Base-by-base conservation (phyloP, 1,140 invertebrate genomes). In the Venturia canescens region DNA sequence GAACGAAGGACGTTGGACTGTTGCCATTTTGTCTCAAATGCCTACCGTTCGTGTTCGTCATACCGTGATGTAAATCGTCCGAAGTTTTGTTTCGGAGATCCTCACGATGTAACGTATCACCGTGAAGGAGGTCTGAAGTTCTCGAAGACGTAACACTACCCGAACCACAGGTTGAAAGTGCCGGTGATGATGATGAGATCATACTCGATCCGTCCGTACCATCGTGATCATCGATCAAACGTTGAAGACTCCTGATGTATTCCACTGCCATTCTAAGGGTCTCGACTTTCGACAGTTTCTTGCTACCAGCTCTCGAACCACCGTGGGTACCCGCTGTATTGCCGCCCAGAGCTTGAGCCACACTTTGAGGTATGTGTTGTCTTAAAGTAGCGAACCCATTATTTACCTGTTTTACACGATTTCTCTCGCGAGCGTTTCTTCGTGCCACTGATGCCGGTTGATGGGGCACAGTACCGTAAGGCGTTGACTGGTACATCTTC, bases 231-330 rank as follows among this genome's bases (percentile, higher is more conserved):
- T 96, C 96, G 27, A 99, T 91, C 71, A 98, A 92, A 82, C 95
- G 93, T 88, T 98, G 96, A 29, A 99, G 92, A 83, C 96, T 95
- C 79, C 96, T 94, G 83, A 99, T 99, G 89, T 99, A 99, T 89
- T 98, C 97, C 0, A 99, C 97, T 2, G 98, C 98, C 88, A 98
- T 94, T 80, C 96, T 93, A 26, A 99, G 92, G 0, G 98, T 99
- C 88, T 99, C 98, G 27, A 99, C 98, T 94, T 99, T 99, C 88
- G 96, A 97, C 21, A 99, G 93, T 89, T 99, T 98, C 88, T 98
- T 98, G 80, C 89, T 90, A 18, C 89, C 89, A 31, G 95, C 94
- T 21, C 95, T 94, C 71, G 95, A 93, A 0, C 95, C 93, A 3
- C 94, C 94, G 53, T 94, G 93, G 27, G 93, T 93, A 0, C 86